phyloP scores from a whole-genome alignment of 2,888 invertebrate genomes.

The Julus scanicus region DNA sequence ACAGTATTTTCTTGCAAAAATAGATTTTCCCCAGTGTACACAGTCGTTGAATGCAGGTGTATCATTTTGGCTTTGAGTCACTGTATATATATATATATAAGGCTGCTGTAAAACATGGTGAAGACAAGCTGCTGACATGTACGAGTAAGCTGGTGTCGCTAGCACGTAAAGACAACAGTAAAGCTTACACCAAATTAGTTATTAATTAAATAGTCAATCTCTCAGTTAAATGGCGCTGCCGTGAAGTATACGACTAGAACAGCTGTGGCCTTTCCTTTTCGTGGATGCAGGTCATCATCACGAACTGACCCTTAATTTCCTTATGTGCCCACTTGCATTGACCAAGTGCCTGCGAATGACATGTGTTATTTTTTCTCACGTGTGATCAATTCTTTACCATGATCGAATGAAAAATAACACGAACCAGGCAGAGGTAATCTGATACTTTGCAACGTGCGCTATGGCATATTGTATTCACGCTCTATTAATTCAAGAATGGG shows the following conservation, averaged over 20 bases:
- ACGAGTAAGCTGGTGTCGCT: neutral
- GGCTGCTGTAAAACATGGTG: neutral
- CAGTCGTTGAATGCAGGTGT: too few relatives aligned
- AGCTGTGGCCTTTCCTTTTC: neutral
- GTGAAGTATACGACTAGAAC: neutral
- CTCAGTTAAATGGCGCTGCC: conserved; percentile 6
- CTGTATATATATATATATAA: too few relatives aligned
- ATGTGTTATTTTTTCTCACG: conserved; percentile 22
- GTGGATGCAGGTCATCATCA: conserved; percentile 6
- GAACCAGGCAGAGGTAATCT: conserved; percentile 10
- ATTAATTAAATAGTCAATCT: neutral
- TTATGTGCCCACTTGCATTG: neutral
- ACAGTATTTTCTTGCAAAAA: too few relatives aligned
- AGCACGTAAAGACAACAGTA: neutral
- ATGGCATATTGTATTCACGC: neutral
- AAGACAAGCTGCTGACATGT: conserved; percentile 28
- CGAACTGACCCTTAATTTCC: conserved; percentile 22
- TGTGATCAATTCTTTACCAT: neutral
- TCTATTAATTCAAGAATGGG: neutral
- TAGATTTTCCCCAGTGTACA: too few relatives aligned
- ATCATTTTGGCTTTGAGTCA: too few relatives aligned
- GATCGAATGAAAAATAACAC: conserved; percentile 31
- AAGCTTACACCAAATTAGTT: neutral
- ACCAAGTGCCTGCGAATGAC: neutral
- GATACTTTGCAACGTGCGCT: neutral